phyloP scores from a whole-genome alignment of 2,113 vertebrate species.

The Vulpes ferrilata region DNA sequence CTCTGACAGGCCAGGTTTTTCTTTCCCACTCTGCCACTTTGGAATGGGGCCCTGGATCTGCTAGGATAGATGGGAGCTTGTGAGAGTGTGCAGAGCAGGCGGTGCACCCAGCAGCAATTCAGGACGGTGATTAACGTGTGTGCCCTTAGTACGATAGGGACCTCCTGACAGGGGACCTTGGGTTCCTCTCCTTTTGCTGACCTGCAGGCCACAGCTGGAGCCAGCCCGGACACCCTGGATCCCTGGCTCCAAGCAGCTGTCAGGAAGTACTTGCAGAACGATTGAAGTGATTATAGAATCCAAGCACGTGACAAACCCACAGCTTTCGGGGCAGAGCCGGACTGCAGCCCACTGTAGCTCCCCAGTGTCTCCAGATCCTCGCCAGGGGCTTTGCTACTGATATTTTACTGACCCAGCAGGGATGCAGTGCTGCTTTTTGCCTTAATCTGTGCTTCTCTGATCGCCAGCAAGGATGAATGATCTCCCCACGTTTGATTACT shows the following conservation, averaged over 20 bases:
- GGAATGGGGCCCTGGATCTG: neutral
- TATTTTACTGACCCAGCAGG: neutral
- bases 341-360: rapidly evolving
- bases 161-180: neutral
- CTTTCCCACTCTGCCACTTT: neutral
- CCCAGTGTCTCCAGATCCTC: neutral
- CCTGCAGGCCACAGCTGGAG: neutral
- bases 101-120: rapidly evolving
- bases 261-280: neutral
- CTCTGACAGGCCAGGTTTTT: neutral
- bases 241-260: neutral
- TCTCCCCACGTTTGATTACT: neutral
- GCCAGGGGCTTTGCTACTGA: neutral
- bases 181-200: neutral
- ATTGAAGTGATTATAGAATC: neutral
- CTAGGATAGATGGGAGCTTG: too few relatives aligned
- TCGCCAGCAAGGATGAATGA: neutral
- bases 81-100: rapidly evolving
- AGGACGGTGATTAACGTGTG: neutral
- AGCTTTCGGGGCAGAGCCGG: neutral
- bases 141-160: neutral
- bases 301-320: rapidly evolving
- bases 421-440: neutral
- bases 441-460: neutral
- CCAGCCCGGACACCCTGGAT: rapidly evolving